A percentile compares a stretch with the other conserved stretches of the same genome.
Evolutionary conservation across 1,140 invertebrate genomes (phyloP).

Genomic region (Rhopalosiphum maidis): DNA sequence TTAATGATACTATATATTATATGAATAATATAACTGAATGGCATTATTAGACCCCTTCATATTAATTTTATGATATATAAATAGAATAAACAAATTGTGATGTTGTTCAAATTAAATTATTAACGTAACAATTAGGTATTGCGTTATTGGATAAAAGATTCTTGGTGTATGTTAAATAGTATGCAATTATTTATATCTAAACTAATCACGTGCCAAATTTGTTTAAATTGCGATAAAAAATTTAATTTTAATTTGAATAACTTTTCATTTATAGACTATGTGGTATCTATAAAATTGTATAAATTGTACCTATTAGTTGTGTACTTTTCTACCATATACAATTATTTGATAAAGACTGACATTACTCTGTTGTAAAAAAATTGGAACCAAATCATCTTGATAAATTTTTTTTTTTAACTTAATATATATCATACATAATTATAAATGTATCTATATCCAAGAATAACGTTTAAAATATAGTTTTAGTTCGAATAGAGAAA

Average conservation of each 20-base stretch:
- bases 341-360: neutral
- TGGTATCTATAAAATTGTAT: neutral
- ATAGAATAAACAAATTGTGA: neutral
- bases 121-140: neutral
- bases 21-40: neutral
- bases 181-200: slow-evolving; percentile 19
- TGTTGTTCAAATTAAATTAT: neutral
- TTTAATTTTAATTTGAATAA: neutral
- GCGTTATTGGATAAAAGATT: neutral
- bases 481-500: neutral
- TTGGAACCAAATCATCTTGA: too few relatives aligned
- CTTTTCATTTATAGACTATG: neutral
- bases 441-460: too few relatives aligned
- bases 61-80: neutral
- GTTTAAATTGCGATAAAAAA: neutral
- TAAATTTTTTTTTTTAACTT: too few relatives aligned
- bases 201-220: neutral
- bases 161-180: neutral
- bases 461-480: neutral
- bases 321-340: neutral
- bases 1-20: neutral
- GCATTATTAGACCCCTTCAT: neutral
- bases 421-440: too few relatives aligned
- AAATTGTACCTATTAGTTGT: neutral
- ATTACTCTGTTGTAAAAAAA: neutral